phyloP scores from a whole-genome alignment of 2,888 invertebrate species.

The Microctonus hyperodae region DNA sequence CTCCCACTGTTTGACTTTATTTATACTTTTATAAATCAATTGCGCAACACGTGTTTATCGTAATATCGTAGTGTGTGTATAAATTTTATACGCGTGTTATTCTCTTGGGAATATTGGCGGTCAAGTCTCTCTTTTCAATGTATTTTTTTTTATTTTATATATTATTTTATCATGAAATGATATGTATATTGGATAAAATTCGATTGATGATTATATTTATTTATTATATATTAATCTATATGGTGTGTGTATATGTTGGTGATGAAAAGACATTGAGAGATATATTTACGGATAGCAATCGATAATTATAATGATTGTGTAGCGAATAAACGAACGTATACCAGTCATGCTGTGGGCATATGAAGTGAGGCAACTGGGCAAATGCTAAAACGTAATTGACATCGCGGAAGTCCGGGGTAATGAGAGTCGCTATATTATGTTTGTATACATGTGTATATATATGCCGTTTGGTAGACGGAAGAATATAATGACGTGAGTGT shows the following conservation, averaged over 20 bases:
- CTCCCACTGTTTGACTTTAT: neutral
- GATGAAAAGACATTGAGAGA: constrained; percentile 33
- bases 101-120: constrained; percentile 15
- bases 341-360: constrained; percentile 40
- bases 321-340: constrained; percentile 35
- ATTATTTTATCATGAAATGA: neutral
- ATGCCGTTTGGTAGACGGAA: constrained; percentile 31
- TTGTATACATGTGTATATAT: neutral
- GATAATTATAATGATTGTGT: constrained; percentile 45
- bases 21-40: neutral
- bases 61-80: neutral
- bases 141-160: neutral
- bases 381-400: constrained; percentile 44
- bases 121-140: constrained; percentile 8
- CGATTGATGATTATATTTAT: neutral
- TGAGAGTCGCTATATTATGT: constrained; percentile 28
- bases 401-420: constrained; percentile 43
- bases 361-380: constrained; percentile 32
- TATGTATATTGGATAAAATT: neutral
- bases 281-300: constrained; percentile 33
- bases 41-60: neutral
- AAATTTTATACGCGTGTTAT: too few relatives aligned
- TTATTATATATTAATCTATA: neutral
- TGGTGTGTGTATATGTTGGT: constrained; percentile 22
- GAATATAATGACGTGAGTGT: constrained; percentile 40